These are phyloP conservation scores for Hylyphantes graminicola DNA, from an alignment of 1,140 invertebrate species.

Conservation along the genomic window DNA sequence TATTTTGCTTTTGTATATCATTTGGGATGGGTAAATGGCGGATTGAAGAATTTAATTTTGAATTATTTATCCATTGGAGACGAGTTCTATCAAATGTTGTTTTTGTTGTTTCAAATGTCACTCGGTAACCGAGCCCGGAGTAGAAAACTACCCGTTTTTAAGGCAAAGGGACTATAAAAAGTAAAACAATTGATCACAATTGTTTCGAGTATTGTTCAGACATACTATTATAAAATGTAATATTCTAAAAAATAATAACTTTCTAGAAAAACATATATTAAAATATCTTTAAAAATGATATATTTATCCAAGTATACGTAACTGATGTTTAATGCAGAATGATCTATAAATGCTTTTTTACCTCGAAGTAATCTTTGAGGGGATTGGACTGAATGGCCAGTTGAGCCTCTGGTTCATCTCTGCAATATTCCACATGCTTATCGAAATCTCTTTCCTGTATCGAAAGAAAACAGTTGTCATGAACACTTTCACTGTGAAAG, in stretches of 20 bases:
- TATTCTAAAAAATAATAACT: not conserved
- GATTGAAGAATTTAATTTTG: too few relatives aligned
- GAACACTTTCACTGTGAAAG: not conserved
- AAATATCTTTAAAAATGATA: not conserved
- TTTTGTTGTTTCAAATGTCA: too few relatives aligned
- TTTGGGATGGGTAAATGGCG: too few relatives aligned
- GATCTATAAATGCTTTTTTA: constrained; percentile 69
- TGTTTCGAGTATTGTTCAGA: too few relatives aligned
- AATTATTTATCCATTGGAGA: too few relatives aligned
- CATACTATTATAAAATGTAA: too few relatives aligned
- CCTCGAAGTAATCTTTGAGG: constrained; percentile 84
- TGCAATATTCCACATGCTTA: constrained; percentile 89
- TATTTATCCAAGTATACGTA: not conserved
- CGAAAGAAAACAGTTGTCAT: not conserved
- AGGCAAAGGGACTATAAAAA: too few relatives aligned
- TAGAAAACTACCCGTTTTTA: too few relatives aligned
- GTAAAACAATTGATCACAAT: too few relatives aligned
- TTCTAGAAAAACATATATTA: not conserved
- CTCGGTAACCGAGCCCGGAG: too few relatives aligned
- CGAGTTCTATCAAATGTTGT: too few relatives aligned
- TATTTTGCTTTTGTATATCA: too few relatives aligned
- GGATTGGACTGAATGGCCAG: constrained; percentile 78
- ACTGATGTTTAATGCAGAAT: not conserved
- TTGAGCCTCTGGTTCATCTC: constrained; percentile 85
- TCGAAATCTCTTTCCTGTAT: constrained; percentile 86